Base-by-base conservation (phyloP, 2,797 vertebrate genomes). In the Antennarius maculatus region DNA sequence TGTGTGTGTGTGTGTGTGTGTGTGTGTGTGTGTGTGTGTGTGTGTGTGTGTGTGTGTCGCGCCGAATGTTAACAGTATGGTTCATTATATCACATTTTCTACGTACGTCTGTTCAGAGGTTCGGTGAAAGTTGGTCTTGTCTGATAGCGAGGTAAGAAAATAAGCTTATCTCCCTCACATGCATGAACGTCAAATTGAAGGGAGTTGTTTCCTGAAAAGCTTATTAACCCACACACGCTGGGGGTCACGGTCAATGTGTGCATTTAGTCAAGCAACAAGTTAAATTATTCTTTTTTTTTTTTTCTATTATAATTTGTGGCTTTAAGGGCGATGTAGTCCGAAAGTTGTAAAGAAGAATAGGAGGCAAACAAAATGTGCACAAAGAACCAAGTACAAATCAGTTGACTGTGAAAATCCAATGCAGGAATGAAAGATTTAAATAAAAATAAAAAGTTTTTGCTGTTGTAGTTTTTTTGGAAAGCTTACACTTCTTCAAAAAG, bases 41-140 rank as follows among this genome's bases (percentile, higher is more conserved):
- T 34, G 31, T 34, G 31, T 34, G 31, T 34, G 31, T 34, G 31
- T 34, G 31, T 39, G 37, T 39, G 37, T 9, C 37, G 9, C 9
- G 31, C 31, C 7, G 3, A 34, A 42, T 46, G 31, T 34, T 2
- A 34, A 34, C 31, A 34, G 31, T 8, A 34, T 42, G 45, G n/a
- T 64, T 76, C 75, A 69, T 81, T 80, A 49, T 77, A 74, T 64
- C 66, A 59, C 48, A 18, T 52, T 79, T 81, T 77, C 41, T 77
- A 3, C 83, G 73, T 77, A 86, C 89, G 90, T 81, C 84, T 88
- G 86, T 82, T 78, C 58, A 14, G 31, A 34, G 28, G 10, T 8
- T 50, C 17, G 42, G 56, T 66, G 71, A 77, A 47, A 64, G 77
- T 51, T 6, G 45, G 2, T 23, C 46, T 60, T 71, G 67, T 81